A percentile compares a stretch with the other conserved stretches of the same genome.
Evolutionary conservation across 1,140 invertebrate genomes (phyloP).

Genomic region (Drosophila sturtevanti): DNA sequence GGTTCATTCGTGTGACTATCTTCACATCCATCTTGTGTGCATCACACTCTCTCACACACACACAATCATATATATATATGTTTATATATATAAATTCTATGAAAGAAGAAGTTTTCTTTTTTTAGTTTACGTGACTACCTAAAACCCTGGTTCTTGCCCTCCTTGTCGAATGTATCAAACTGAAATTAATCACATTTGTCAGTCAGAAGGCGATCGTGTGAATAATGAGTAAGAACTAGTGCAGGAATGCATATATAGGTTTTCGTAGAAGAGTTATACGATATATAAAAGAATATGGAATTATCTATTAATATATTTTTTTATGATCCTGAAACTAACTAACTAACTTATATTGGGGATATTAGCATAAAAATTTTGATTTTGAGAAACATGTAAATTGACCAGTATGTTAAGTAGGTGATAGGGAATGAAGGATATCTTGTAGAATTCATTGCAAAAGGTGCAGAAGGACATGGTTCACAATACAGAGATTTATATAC

Average conservation of each 20-base stretch:
- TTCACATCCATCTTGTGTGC: slow-evolving; percentile 43
- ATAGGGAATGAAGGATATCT: no score
- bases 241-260: not conserved
- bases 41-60: slow-evolving; percentile 15
- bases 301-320: no score
- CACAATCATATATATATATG: not conserved
- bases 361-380: no score
- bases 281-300: no score
- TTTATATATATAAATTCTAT: slow-evolving; percentile 33
- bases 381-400: no score
- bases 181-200: not conserved
- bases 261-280: no score
- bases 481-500: no score
- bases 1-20: slow-evolving; percentile 32
- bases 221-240: not conserved
- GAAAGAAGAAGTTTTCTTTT: slow-evolving; percentile 35
- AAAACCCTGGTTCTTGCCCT: not conserved
- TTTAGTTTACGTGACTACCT: slow-evolving; percentile 20
- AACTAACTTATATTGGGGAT: no score
- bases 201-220: not conserved
- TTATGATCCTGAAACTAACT: no score
- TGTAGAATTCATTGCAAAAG: no score
- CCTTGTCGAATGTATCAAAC: not conserved
- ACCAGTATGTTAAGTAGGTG: no score
- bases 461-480: no score